These are phyloP conservation scores for Zelostemma sp. DNA, from an alignment of 1,140 invertebrate genomes.

Conservation along the genomic window DNA sequence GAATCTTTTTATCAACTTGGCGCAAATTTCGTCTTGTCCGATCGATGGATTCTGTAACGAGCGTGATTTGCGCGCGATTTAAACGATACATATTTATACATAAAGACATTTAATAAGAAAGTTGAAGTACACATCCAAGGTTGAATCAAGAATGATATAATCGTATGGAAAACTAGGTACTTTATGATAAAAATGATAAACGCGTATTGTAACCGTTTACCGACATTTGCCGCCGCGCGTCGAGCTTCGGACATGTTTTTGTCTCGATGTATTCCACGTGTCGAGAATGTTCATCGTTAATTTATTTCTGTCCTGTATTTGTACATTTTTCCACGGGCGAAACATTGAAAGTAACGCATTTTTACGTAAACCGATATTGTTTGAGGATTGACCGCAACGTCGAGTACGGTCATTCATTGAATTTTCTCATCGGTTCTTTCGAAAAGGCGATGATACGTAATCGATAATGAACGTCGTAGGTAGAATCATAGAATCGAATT, in stretches of 20 bases:
- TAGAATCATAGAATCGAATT: too few relatives aligned
- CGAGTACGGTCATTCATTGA: too few relatives aligned
- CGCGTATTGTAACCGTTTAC: conserved; percentile 64
- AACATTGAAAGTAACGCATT: not conserved
- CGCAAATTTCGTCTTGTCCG: conserved; percentile 62
- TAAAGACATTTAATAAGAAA: conserved; percentile 68
- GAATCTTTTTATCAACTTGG: conserved; percentile 65
- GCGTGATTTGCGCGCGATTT: conserved; percentile 64
- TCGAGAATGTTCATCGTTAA: not conserved
- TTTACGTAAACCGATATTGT: too few relatives aligned
- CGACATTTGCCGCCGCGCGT: conserved; percentile 66
- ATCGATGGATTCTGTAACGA: conserved; percentile 60
- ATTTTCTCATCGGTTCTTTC: not conserved
- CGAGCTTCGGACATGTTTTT: not conserved
- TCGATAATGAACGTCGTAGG: too few relatives aligned
- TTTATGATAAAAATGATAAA: conserved; percentile 66
- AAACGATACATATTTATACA: conserved; percentile 70
- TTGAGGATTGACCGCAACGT: too few relatives aligned
- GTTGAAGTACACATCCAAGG: conserved; percentile 69
- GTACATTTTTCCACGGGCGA: too few relatives aligned
- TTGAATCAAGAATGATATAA: conserved; percentile 68
- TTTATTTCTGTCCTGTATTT: too few relatives aligned
- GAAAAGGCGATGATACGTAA: not conserved
- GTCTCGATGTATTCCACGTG: not conserved
- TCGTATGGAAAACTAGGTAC: conserved; percentile 66